phyloP scores from a whole-genome alignment of 2,113 vertebrate species.

The Asarcornis scutulata region DNA sequence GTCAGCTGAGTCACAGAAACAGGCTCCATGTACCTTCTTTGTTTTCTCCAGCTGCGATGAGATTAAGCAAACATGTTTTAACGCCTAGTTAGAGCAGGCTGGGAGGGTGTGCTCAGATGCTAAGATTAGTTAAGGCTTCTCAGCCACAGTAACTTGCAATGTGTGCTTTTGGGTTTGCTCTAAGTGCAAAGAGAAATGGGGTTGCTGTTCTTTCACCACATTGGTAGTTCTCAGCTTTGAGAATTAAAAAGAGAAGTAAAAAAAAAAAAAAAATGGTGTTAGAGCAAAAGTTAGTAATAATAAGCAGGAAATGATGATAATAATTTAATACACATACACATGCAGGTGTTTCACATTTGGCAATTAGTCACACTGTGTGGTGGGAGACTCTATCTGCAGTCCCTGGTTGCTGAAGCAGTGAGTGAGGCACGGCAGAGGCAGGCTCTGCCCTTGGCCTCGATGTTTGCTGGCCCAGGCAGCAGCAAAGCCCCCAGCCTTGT shows the following conservation, averaged over 20 bases:
- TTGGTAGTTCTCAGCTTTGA: background rate
- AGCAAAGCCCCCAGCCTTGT: accelerated
- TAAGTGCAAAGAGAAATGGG: background rate
- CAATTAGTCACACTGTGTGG: background rate
- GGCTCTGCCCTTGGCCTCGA: background rate
- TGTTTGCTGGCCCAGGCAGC: background rate
- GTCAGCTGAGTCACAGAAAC: accelerated
- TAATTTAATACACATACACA: background rate
- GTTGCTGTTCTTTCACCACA: background rate
- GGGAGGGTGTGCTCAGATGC: constrained; percentile 18
- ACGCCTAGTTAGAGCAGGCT: background rate
- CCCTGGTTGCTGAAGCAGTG: background rate
- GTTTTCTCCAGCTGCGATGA: background rate
- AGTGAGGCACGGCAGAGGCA: background rate
- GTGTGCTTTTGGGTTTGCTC: background rate
- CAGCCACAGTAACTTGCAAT: background rate
- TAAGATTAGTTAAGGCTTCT: background rate
- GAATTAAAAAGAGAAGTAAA: background rate
- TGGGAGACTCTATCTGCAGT: background rate
- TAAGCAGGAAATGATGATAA: constrained; percentile 55
- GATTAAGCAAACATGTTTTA: background rate
- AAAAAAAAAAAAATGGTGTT: background rate
- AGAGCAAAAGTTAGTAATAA: constrained; percentile 26
- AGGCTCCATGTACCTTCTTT: accelerated
- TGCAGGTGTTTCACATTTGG: constrained; percentile 45